Conservation (phyloP, 2,888 invertebrate genomes). For the Endomychus coccineus region DNA sequence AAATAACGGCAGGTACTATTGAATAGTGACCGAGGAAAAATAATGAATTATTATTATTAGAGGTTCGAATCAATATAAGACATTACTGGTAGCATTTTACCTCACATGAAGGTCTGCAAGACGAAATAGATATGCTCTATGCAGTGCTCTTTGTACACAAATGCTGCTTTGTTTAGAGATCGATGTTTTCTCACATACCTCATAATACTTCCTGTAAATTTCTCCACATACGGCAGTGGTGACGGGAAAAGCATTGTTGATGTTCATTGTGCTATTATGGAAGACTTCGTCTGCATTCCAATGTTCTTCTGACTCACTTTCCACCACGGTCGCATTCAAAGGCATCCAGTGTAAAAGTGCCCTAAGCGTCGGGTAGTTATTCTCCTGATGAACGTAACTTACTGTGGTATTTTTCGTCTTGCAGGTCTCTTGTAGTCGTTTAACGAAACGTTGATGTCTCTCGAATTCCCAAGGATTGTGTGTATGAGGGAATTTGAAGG, state of each 20-base stretch:
- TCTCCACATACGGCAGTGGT: constrained; percentile 37
- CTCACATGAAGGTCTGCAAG: no score
- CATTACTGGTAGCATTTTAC: no score
- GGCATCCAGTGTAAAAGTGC: constrained; percentile 25
- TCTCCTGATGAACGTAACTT: constrained; percentile 19
- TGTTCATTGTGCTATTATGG: constrained; percentile 32
- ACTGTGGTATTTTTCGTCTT: constrained; percentile 30
- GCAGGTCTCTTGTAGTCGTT: constrained; percentile 34
- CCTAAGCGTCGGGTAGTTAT: constrained; percentile 22
- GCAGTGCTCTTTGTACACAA: no score
- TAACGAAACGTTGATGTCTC: constrained; percentile 38
- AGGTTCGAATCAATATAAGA: no score
- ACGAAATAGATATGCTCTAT: no score
- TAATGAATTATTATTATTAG: no score
- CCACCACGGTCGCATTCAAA: constrained; percentile 23
- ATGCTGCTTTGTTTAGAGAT: no score
- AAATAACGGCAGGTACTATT: no score
- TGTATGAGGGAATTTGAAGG: constrained; percentile 53
- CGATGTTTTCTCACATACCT: no score
- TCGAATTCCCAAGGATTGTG: constrained; percentile 50
- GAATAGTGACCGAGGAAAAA: no score
- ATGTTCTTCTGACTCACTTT: no score
- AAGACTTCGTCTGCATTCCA: constrained; percentile 29
- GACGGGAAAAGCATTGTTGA: constrained; percentile 27
- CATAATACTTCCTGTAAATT: constrained; percentile 37